A percentile compares a stretch with the other conserved stretches of the same genome.
Conservation (phyloP, 2,113 vertebrate genomes). For the Macquaria australasica region DNA sequence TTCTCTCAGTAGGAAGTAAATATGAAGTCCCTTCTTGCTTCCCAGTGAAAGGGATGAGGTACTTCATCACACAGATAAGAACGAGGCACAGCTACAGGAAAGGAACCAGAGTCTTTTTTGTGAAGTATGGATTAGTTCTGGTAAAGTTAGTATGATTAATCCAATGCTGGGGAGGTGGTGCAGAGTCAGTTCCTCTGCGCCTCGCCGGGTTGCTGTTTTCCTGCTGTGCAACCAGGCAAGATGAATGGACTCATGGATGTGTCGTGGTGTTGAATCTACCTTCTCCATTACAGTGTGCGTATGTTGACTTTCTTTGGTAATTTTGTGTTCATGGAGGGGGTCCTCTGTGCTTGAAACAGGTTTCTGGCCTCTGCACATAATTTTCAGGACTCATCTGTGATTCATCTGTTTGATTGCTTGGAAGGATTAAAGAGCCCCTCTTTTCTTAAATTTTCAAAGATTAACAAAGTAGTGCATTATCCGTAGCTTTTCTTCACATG, state of each 20-base stretch:
- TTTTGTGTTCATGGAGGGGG: conserved; percentile 34
- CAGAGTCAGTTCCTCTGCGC: conserved; percentile 11
- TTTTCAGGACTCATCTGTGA: conserved; percentile 25
- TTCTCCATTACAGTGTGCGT: conserved; percentile 44
- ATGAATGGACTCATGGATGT: conserved; percentile 66
- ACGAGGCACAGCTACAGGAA: conserved; percentile 31
- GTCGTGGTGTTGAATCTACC: conserved; percentile 38
- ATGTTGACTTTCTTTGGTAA: conserved; percentile 51
- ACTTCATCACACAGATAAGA: conserved; percentile 74
- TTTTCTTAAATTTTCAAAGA: not conserved
- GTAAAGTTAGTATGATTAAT: conserved; percentile 78
- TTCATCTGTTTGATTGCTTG: conserved; percentile 23
- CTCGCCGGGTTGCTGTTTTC: conserved; percentile 37
- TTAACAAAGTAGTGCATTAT: not conserved
- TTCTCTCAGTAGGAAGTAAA: conserved; percentile 47
- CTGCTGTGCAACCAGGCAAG: conserved; percentile 47
- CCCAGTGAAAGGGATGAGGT: conserved; percentile 38
- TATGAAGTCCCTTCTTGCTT: conserved; percentile 22
- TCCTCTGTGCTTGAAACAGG: conserved; percentile 31
- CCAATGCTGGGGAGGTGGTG: conserved; percentile 44
- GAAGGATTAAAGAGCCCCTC: conserved; percentile 18
- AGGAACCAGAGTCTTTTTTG: conserved; percentile 21
- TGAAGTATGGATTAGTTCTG: conserved; percentile 75
- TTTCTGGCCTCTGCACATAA: conserved; percentile 1
- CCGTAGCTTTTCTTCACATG: not conserved